Evolutionary conservation across 2,888 invertebrate species (phyloP).

Genomic region (Baccha elongata): DNA sequence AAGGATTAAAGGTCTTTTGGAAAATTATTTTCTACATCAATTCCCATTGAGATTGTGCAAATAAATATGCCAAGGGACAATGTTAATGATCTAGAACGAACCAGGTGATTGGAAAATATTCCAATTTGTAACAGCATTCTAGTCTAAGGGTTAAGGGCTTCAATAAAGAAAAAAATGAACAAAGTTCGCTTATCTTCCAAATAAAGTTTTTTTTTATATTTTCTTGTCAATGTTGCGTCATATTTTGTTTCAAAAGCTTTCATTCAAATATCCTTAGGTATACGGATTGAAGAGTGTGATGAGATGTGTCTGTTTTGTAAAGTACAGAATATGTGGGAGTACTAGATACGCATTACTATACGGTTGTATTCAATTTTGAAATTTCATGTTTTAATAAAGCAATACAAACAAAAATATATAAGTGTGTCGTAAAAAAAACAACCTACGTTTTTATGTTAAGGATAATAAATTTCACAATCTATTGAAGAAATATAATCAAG

Average conservation of each 20-base stretch:
- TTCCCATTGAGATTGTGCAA: background rate
- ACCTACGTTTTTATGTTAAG: background rate
- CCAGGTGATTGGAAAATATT: conserved; percentile 26
- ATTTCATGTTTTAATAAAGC: background rate
- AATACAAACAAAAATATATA: background rate
- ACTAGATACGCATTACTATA: no score
- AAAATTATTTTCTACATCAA: conserved; percentile 39
- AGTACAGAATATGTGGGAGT: background rate
- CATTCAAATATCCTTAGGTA: background rate
- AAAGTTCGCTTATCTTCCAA: no score
- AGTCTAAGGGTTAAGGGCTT: background rate
- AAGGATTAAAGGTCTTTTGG: conserved; percentile 4
- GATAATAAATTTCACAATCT: conserved; percentile 10
- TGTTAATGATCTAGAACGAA: conserved; percentile 22
- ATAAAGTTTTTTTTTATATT: background rate
- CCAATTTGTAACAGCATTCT: background rate
- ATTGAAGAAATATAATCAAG: conserved; percentile 11
- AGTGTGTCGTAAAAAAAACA: background rate
- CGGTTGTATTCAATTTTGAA: background rate
- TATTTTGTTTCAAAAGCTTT: background rate
- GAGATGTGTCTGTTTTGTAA: no score
- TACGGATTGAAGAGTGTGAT: background rate
- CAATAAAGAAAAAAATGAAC: no score
- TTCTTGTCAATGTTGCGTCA: background rate
- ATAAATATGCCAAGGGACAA: conserved; percentile 26